These are phyloP conservation scores for Homalodisca vitripennis DNA, from an alignment of 1,140 invertebrate genomes.

Conservation along the genomic window DNA sequence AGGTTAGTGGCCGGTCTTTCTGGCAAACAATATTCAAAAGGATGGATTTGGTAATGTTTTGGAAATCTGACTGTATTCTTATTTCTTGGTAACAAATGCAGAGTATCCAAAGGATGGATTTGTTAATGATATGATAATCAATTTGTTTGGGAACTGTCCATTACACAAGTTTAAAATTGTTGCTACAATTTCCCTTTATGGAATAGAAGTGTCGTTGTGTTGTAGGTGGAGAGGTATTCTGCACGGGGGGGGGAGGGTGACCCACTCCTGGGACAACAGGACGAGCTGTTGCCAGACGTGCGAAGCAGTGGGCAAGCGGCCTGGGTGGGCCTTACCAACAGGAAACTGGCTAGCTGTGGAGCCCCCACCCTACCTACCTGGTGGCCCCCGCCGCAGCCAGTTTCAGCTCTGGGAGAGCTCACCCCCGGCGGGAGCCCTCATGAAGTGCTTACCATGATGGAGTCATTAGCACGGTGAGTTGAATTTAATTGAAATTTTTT, in stretches of 20 bases:
- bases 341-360: background rate
- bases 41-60: too few relatives aligned
- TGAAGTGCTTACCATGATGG: constrained; percentile 73
- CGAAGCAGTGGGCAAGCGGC: constrained; percentile 43
- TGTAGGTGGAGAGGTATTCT: constrained; percentile 67
- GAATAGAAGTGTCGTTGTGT: too few relatives aligned
- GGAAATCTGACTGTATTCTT: too few relatives aligned
- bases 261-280: constrained; percentile 42
- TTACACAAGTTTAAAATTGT: too few relatives aligned
- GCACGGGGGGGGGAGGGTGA: constrained; percentile 44
- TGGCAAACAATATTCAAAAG: too few relatives aligned
- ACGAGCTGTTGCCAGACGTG: constrained; percentile 48
- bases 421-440: constrained; percentile 90
- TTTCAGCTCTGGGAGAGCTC: constrained; percentile 81
- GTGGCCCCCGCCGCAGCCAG: constrained; percentile 68
- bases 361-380: background rate
- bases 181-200: too few relatives aligned
- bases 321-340: constrained; percentile 1
- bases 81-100: too few relatives aligned
- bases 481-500: background rate
- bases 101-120: too few relatives aligned
- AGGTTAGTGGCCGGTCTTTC: too few relatives aligned
- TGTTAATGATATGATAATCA: too few relatives aligned
- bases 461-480: constrained; percentile 62
- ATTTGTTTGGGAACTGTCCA: too few relatives aligned